phyloP scores from a whole-genome alignment of 2,113 vertebrate genomes.

The Thunnus maccoyii region DNA sequence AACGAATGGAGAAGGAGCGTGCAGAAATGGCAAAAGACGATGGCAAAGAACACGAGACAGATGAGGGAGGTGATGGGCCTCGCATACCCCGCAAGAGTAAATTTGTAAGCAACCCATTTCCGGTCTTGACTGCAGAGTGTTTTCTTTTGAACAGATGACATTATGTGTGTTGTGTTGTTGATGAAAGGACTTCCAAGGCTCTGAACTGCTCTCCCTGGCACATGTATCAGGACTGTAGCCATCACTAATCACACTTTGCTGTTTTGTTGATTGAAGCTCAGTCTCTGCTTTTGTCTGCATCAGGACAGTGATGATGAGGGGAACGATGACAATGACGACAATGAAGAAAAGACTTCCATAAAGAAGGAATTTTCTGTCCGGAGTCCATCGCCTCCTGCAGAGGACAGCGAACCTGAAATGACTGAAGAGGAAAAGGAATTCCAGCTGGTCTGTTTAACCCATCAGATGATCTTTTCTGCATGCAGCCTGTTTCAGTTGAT shows the following conservation, averaged over 20 bases:
- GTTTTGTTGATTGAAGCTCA: background rate
- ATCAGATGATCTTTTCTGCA: background rate
- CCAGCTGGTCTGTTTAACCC: slow-evolving; percentile 89
- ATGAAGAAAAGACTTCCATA: slow-evolving; percentile 84
- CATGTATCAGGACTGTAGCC: background rate
- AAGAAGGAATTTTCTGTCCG: slow-evolving; percentile 87
- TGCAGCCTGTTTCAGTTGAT: background rate
- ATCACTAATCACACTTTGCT: background rate
- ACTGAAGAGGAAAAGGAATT: slow-evolving; percentile 98
- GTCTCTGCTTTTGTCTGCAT: slow-evolving; percentile 15
- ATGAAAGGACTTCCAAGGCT: background rate
- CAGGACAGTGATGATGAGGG: slow-evolving; percentile 96
- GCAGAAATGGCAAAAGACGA: slow-evolving; percentile 93
- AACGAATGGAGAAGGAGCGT: slow-evolving; percentile 95
- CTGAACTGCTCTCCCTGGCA: background rate
- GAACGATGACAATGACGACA: slow-evolving; percentile 81
- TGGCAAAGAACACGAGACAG: slow-evolving; percentile 85
- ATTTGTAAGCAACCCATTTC: slow-evolving; percentile 90
- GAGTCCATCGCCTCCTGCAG: slow-evolving; percentile 93
- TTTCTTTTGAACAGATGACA: background rate
- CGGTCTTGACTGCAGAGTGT: background rate
- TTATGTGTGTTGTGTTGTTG: background rate
- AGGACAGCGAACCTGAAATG: slow-evolving; percentile 97
- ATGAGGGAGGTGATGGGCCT: slow-evolving; percentile 89
- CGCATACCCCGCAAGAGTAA: slow-evolving; percentile 96